Evolutionary conservation across 2,888 invertebrate genomes (phyloP).

Genomic region (Sialis lutaria): DNA sequence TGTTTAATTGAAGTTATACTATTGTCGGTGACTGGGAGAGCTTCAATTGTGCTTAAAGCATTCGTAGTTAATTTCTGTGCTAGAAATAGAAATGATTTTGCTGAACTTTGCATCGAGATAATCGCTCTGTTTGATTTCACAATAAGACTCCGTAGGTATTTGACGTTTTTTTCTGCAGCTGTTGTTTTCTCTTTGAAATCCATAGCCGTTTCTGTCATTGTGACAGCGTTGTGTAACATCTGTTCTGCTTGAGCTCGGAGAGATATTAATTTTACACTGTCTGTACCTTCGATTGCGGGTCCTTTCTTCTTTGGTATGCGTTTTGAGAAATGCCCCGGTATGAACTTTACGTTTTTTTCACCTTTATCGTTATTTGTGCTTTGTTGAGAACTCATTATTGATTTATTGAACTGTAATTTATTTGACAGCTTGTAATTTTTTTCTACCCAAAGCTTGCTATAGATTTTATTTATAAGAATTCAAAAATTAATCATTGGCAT

Average conservation of each 20-base stretch:
- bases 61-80: conserved; percentile 20
- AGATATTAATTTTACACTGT: conserved; percentile 9
- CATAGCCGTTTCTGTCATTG: conserved; percentile 25
- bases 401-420: too few species aligned
- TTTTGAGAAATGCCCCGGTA: too few species aligned
- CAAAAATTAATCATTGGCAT: too few species aligned
- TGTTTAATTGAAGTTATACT: conserved; percentile 12
- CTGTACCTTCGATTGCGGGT: not conserved
- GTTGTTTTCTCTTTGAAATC: conserved; percentile 22
- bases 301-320: too few species aligned
- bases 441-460: too few species aligned
- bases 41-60: conserved; percentile 14
- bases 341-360: too few species aligned
- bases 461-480: too few species aligned
- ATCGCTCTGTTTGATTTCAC: conserved; percentile 21
- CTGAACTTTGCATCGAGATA: conserved; percentile 19
- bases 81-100: conserved; percentile 19
- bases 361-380: too few species aligned
- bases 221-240: conserved; percentile 20
- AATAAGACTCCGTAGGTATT: conserved; percentile 21
- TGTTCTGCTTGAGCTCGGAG: conserved; percentile 16
- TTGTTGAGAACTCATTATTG: too few species aligned
- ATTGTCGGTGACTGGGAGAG: conserved; percentile 3
- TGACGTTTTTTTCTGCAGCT: conserved; percentile 23
- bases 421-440: too few species aligned